Base-by-base conservation (phyloP, 1,140 invertebrate species). In the Maconellicoccus hirsutus region DNA sequence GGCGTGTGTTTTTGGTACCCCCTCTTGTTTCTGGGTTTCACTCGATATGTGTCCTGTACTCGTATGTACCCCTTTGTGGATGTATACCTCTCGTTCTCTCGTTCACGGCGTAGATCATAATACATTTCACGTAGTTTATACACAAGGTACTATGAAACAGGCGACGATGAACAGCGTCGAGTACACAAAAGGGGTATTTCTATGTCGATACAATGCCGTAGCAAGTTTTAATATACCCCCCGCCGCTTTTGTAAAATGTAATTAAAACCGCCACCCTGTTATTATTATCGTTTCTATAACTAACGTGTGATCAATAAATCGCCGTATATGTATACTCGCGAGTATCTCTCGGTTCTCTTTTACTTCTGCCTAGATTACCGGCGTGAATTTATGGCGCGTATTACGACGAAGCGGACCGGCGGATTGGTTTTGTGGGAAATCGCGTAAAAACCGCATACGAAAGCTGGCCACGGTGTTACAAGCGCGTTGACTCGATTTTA, bases 141-240 rank as follows among this genome's bases (percentile, higher is more conserved):
- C 29, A 12, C 12, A 33, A 12, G 29, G n/a, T n/a, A n/a, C n/a
- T n/a, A 33, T 33, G 12, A 33, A 52, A 52, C 12, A 52, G 42
- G n/a, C n/a, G 42, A 52, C 42, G 42, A 52, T 52, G n/a, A 52
- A 14, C n/a, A 52, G 42, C 42, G 42, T 52, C n/a, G 29, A 33
- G 29, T 19, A 52, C n/a, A 52, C 42, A 52, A 52, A 16, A 16
- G 42, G 42, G 42, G 6, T 8, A 8, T 52, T 52, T 19, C 29
- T 59, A n/a, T 66, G 61, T 66, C 10, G 61, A 66, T 66, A 66
- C 61, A 23, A 66, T 22, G 61, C 3, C n/a, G 52, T 25, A 66
- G 42, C 42, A 25, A 66, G 22, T 66, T 66, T 66, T 66, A 66
- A 66, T 66, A 66, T 66, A 66, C 61, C 61, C 25, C 61, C 61